Evolutionary conservation across 2,888 invertebrate genomes (phyloP).

Genomic region (Lomographa bimaculata): DNA sequence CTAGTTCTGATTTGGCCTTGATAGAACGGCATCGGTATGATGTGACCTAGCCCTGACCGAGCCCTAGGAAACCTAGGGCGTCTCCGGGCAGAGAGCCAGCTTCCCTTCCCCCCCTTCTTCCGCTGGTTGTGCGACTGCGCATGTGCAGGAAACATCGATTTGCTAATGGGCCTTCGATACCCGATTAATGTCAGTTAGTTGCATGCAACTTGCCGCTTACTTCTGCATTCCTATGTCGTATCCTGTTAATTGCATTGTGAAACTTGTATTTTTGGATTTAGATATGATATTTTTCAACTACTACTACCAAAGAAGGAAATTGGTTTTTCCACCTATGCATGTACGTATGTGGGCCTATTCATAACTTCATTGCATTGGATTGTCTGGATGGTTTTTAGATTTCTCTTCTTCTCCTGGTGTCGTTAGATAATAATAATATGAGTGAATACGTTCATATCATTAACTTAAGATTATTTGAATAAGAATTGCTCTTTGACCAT

Average conservation of each 20-base stretch:
- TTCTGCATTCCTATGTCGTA: conserved; percentile 33
- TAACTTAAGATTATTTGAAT: too few species aligned
- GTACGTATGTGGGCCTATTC: too few species aligned
- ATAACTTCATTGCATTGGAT: too few species aligned
- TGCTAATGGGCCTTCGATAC: conserved; percentile 56
- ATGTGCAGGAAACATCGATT: conserved; percentile 58
- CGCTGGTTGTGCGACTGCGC: conserved; percentile 39
- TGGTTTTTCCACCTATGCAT: too few species aligned
- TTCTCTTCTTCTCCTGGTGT: too few species aligned
- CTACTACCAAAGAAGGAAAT: too few species aligned
- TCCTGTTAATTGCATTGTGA: conserved; percentile 20
- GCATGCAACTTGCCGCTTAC: conserved; percentile 34
- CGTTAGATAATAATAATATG: too few species aligned
- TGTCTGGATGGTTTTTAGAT: too few species aligned
- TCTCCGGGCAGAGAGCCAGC: conserved; percentile 73
- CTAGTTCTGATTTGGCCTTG: conserved; percentile 32
- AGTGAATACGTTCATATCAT: too few species aligned
- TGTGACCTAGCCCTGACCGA: conserved; percentile 65
- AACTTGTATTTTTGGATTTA: conserved; percentile 5
- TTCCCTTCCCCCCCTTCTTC: conserved; percentile 29
- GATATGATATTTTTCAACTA: too few species aligned
- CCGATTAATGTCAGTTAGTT: conserved; percentile 33
- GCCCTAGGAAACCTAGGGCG: conserved; percentile 67
- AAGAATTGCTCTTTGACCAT: too few species aligned
- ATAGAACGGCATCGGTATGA: conserved; percentile 27